Base-by-base conservation (phyloP, 2,888 invertebrate genomes). In the Himalopsyche anomala region DNA sequence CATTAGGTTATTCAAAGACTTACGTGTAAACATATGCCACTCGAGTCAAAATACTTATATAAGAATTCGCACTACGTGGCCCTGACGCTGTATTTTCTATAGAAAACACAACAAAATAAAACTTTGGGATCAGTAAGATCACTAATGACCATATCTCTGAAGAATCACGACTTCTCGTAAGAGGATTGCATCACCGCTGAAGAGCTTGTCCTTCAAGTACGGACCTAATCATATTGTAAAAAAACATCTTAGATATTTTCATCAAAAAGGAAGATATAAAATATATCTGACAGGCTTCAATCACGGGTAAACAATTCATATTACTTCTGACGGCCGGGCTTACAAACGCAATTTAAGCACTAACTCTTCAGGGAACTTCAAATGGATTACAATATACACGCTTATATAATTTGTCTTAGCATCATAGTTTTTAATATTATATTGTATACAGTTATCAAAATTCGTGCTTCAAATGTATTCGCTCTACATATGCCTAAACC, bases 251-350 rank as follows among this genome's bases (percentile, higher is more conserved):
- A 11, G 36, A 36, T 38, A 74, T 36, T 74, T 74, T 36, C 4
- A 74, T 74, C 36, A 36, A 74, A 74, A 74, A 74, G 38, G 51
- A 51, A 51, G 74, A 36, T 74, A 38, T 74, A 36, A 28, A 62
- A 28, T n/a, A 56, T n/a, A 4, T 62, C 74, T 74, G 74, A 74
- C 74, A 74, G 74, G 38, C 74, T 36, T 74, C 74, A 74, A 36
- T 74, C 74, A 74, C 36, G 28, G 74, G 36, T 74, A 74, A 74
- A 74, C 74, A 74, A 74, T 38, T 74, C 28, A 74, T 51, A 74
- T 36, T 74, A 5, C 11, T 12, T 74, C 38, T 74, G 38, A 74
- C 15, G 74, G 36, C 38, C 12, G 12, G 19, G 11, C 19, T 62
- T 62, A 19, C 11, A 19, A 62, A 62, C 12, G 1, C 5, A 3